Evolutionary conservation across 2,113 vertebrate species (phyloP).

Genomic region (Ascaphus truei): DNA sequence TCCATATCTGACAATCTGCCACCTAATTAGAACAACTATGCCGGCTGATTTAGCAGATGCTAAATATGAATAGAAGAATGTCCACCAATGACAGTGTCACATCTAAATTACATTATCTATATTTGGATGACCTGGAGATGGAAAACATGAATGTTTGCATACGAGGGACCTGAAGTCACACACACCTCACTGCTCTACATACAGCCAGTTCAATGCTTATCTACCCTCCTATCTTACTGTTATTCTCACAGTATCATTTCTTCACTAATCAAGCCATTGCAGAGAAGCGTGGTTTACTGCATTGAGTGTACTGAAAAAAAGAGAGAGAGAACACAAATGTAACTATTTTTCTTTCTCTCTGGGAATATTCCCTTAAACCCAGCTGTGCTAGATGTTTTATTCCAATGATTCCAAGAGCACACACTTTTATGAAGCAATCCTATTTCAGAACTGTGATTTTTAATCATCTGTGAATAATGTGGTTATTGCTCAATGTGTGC

Average conservation of each 20-base stretch:
- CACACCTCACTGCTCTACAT: no score
- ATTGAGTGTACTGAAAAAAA: no score
- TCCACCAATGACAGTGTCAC: constrained; percentile 7
- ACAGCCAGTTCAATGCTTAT: no score
- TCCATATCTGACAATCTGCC: constrained; percentile 33
- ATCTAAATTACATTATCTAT: constrained; percentile 2
- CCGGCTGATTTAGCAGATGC: constrained; percentile 16
- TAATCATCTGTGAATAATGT: constrained; percentile 36
- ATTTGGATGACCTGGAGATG: neutral
- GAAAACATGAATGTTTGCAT: neutral
- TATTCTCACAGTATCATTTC: no score
- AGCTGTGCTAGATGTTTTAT: constrained; percentile 17
- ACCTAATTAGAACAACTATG: constrained; percentile 20
- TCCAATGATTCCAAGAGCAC: constrained; percentile 22
- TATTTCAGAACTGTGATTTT: constrained; percentile 33
- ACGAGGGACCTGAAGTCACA: no score
- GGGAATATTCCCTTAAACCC: constrained; percentile 17
- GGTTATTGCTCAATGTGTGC: constrained; percentile 26
- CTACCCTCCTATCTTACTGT: no score
- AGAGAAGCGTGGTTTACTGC: no score
- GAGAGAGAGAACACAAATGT: no score
- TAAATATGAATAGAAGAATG: neutral
- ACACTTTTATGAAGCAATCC: constrained; percentile 36
- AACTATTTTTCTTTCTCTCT: neutral
- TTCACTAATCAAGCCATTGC: no score